A percentile compares a stretch with the other conserved stretches of the same genome.
These are phyloP conservation scores for Vultur gryphus DNA, from an alignment of 2,797 vertebrate genomes.

Conservation along the genomic window DNA sequence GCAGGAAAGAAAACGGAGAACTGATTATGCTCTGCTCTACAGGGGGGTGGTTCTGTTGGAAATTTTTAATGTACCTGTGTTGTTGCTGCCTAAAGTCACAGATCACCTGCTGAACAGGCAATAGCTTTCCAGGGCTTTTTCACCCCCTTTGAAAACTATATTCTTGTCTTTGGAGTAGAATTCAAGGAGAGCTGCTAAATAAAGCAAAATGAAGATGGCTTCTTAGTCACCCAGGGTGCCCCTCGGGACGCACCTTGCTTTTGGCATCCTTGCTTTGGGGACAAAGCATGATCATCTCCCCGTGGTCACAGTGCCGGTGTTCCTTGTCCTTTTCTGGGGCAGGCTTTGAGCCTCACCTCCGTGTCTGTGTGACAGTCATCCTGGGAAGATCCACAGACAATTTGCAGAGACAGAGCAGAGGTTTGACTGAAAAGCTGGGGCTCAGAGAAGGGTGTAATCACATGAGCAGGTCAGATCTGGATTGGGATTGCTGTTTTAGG, in stretches of 20 bases:
- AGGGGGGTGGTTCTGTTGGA: neutral
- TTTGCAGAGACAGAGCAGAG: neutral
- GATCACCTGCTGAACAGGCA: neutral
- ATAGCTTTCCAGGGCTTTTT: neutral
- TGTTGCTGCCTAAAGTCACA: neutral
- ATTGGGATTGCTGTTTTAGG: neutral
- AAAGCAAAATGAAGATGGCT: neutral
- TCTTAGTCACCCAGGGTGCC: neutral
- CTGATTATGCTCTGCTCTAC: neutral
- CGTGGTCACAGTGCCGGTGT: neutral
- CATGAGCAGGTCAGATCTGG: neutral
- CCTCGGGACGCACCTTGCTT: neutral
- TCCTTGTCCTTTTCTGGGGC: neutral
- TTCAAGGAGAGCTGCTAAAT: neutral
- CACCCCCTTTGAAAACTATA: neutral
- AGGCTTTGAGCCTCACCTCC: neutral
- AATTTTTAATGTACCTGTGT: neutral
- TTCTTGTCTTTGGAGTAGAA: neutral
- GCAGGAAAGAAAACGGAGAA: neutral
- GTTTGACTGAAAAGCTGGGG: neutral
- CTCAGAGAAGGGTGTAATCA: neutral
- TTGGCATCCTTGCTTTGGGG: neutral
- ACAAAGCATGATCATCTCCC: neutral
- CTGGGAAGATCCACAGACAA: neutral
- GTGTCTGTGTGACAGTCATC: accelerated